These are phyloP conservation scores for Ophioderma brevispina DNA, from an alignment of 35 echinoderm and acorn worm genomes.

Conservation along the genomic window DNA sequence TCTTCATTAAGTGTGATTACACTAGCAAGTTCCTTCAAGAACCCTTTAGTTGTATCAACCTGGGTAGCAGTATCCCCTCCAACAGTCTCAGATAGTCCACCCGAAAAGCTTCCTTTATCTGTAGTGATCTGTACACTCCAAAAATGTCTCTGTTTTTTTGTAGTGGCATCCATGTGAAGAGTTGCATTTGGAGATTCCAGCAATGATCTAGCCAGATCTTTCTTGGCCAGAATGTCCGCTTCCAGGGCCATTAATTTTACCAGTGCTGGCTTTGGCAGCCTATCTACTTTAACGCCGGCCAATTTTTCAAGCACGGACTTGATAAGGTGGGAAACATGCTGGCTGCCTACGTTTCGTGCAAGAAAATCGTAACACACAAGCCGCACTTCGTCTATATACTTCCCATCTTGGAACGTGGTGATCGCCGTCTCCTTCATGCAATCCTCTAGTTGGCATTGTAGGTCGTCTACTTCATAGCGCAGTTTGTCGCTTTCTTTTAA, in stretches of 20 bases:
- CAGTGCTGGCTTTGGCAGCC: not conserved
- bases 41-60: not conserved
- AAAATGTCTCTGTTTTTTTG: not conserved
- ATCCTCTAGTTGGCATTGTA: slow-evolving; percentile 4
- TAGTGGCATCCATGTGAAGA: not conserved
- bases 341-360: not conserved
- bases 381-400: not conserved
- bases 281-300: not conserved
- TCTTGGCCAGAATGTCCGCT: not conserved
- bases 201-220: not conserved
- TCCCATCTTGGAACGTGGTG: not conserved
- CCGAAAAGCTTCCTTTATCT: not conserved
- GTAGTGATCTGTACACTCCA: not conserved
- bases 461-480: slow-evolving; percentile 6
- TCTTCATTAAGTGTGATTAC: no score
- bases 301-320: not conserved
- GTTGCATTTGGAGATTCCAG: not conserved
- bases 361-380: not conserved
- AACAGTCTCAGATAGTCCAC: not conserved
- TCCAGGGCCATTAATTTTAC: not conserved
- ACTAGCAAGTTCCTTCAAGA: no score
- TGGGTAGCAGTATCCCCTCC: not conserved
- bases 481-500: slow-evolving; percentile 3
- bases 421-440: not conserved
- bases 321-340: not conserved